A percentile compares a stretch with the other conserved stretches of the same genome.
phyloP scores from a whole-genome alignment of 1,140 invertebrate species.

The Kradibia gibbosae region DNA sequence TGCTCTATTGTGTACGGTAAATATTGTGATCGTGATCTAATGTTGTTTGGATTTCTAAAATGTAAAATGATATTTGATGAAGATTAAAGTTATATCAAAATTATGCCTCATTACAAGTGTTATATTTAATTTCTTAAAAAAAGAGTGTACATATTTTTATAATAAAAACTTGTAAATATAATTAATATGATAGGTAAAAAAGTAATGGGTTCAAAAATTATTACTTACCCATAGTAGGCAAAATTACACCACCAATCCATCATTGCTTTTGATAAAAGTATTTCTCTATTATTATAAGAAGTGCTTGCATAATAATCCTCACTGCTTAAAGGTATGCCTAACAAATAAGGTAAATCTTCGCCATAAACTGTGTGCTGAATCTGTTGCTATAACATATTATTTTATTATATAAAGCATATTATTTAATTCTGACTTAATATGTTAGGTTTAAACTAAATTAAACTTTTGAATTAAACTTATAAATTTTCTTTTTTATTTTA shows the following conservation, averaged over 20 bases:
- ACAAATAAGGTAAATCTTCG: constrained; percentile 92
- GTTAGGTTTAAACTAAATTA: too few relatives aligned
- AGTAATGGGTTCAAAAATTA: not conserved
- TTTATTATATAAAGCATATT: too few relatives aligned
- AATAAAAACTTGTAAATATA: too few relatives aligned
- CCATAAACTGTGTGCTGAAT: constrained; percentile 79
- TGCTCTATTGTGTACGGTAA: constrained; percentile 74
- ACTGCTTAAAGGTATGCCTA: constrained; percentile 89
- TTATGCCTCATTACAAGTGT: not conserved
- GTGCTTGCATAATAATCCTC: constrained; percentile 82
- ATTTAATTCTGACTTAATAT: too few relatives aligned
- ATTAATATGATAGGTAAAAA: too few relatives aligned
- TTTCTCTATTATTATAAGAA: constrained; percentile 83
- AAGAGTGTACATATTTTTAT: not conserved
- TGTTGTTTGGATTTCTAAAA: constrained; percentile 77
- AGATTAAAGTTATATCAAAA: not conserved
- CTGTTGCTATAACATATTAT: constrained; percentile 52
- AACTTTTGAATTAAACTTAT: too few relatives aligned
- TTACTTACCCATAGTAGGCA: constrained; percentile 75
- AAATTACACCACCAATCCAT: constrained; percentile 93
- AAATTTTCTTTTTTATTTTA: too few relatives aligned
- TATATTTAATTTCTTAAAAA: not conserved
- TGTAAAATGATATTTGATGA: not conserved
- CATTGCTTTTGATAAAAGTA: constrained; percentile 84
- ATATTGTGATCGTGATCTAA: constrained; percentile 72